Conservation (phyloP, 2,113 vertebrate genomes). For the Centropus bengalensis region DNA sequence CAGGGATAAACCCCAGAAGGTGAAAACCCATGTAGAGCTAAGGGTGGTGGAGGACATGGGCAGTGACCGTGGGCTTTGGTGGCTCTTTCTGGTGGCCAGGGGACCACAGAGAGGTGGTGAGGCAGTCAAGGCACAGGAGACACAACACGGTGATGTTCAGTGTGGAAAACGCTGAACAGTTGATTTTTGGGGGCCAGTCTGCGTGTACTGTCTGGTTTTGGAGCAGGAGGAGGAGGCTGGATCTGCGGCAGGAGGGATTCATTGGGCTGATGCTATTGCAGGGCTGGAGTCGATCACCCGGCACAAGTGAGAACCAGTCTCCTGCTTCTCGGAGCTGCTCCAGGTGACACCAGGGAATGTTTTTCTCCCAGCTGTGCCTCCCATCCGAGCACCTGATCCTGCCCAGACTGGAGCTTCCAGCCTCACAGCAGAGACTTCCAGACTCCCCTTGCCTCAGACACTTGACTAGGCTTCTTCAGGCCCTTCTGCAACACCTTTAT, state of each 20-base stretch:
- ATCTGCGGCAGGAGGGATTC: no score
- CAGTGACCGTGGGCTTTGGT: not conserved
- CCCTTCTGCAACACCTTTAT: no score
- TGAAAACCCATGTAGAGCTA: not conserved
- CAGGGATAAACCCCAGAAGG: not conserved
- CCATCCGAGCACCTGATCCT: no score
- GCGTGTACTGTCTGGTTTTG: not conserved
- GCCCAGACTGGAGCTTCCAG: no score
- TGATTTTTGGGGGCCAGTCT: not conserved
- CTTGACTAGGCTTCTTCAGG: no score
- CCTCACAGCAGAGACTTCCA: no score
- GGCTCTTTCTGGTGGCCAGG: not conserved
- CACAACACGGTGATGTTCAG: fast-evolving
- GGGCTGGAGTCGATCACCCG: not conserved
- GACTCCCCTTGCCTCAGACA: no score
- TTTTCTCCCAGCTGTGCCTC: not conserved
- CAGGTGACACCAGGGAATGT: not conserved
- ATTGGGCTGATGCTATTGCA: not conserved
- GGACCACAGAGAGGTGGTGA: not conserved
- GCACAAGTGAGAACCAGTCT: no score
- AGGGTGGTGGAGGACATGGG: not conserved
- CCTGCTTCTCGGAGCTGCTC: not conserved
- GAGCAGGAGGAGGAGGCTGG: not conserved
- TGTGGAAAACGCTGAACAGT: not conserved
- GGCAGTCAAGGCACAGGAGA: not conserved